Base-by-base conservation (phyloP, 1,140 invertebrate species). In the Ridgeia piscesae region DNA sequence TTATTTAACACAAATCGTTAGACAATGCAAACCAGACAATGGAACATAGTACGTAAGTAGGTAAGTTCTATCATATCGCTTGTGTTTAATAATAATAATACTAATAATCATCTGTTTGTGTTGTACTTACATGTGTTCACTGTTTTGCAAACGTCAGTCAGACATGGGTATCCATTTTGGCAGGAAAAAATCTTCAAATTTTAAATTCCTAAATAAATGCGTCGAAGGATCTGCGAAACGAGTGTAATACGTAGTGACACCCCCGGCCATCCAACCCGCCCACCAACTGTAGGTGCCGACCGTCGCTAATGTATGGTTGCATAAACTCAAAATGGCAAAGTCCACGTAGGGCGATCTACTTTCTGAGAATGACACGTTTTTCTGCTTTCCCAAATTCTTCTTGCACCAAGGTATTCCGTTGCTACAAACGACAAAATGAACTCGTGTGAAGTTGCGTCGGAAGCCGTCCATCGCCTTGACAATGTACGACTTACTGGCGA, bases 381-480 rank as follows among this genome's bases (percentile, higher is more conserved):
- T 17, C 8, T 34, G 91, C 34, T 91, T 6, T 1, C 35, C 35
- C 4, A 91, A n/a, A 35, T 91, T 34, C 11, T 35, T 6, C n/a
- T 31, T 91, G n/a, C 91, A 50, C 91, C 91, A 91, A 8, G 4
- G 14, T 17, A 91, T 91, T 11, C 50, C 91, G 34, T 91, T 35
- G 34, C 91, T 91, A 14, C 34, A 42, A 33, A 91, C 91, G 34
- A 91, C 34, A 33, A 91, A 91, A 21, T 35, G 91, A 33, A 91
- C 35, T 35, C 89, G 34, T 2, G 89, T 21, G 89, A 21, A 77
- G 35, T 50, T 35, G n/a, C 48, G 91, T 1, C 34, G 35, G 34
- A 91, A 42, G 27, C 2, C 2, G 91, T 91, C n/a, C 91, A 91
- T 91, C 9, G 91, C 34, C 34, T 50, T 33, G 33, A 35, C 17